Base-by-base conservation (phyloP, 92 coral and sea anemone genomes). In the Zoanthus gigantus region DNA sequence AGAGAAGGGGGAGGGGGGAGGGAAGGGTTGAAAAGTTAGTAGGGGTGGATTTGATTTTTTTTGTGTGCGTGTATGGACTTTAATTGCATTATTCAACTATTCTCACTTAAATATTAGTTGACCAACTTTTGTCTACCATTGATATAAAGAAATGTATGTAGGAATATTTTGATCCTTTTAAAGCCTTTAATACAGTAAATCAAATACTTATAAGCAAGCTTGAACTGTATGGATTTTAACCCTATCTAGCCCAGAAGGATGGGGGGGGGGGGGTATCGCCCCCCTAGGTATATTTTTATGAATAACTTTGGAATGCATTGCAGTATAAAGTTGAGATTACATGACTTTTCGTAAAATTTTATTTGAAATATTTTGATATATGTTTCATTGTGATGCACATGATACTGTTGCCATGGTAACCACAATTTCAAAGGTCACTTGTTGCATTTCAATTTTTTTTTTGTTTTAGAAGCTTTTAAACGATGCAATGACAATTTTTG, bases 1-100 rank as follows among this genome's bases (percentile, higher is more conserved):
- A n/a, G n/a, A n/a, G n/a, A n/a, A n/a, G n/a, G n/a, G n/a, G n/a
- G n/a, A n/a, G n/a, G n/a, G n/a, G n/a, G n/a, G n/a, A n/a, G n/a
- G n/a, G n/a, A n/a, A n/a, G n/a, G n/a, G n/a, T n/a, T n/a, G n/a
- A n/a, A n/a, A n/a, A n/a, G n/a, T n/a, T n/a, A n/a, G n/a, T n/a
- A n/a, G n/a, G n/a, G n/a, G n/a, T n/a, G 75, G 75, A 71, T 71
- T 71, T 71, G 75, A 71, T 71, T 71, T 32, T 71, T 71, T 34
- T 71, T n/a, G n/a, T n/a, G n/a, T n/a, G 48, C 30, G 75, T 71
- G 75, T 71, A 71, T 71, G 75, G 75, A 71, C 75, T 71, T 71
- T 47, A 32, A 11, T 71, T 71, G 75, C 75, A 71, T 71, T 71
- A 71, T 71, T 71, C 75, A 71, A 71, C 75, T 32, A 32, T 71